These are phyloP conservation scores for Acrossocheilus fasciatus DNA, from an alignment of 2,797 vertebrate species.

Conservation along the genomic window DNA sequence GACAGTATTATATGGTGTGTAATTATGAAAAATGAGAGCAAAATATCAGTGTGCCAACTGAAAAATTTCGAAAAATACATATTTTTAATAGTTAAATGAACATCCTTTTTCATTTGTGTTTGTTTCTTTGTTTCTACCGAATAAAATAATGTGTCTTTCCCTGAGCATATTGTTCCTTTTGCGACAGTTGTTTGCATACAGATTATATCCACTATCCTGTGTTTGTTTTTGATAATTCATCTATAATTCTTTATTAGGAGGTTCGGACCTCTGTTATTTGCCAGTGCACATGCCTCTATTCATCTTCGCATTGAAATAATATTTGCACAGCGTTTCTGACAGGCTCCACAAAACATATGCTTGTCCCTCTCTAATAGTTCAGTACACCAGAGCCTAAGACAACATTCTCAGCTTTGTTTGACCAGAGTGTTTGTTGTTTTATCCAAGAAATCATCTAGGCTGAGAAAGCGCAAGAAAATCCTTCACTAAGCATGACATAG, in stretches of 20 bases:
- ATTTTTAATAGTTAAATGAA: not conserved
- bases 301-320: constrained; percentile 61
- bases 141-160: constrained; percentile 33
- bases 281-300: constrained; percentile 56
- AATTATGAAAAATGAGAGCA: constrained; percentile 4
- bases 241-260: constrained; percentile 45
- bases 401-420: constrained; percentile 70
- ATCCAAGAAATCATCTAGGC: constrained; percentile 65
- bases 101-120: not conserved
- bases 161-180: constrained; percentile 4
- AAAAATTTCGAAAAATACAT: not conserved
- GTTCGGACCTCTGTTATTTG: constrained; percentile 24
- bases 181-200: constrained; percentile 30
- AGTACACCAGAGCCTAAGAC: constrained; percentile 67
- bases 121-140: constrained; percentile 8
- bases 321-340: constrained; percentile 63
- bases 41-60: not conserved
- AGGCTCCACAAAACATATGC: constrained; percentile 62
- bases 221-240: constrained; percentile 48
- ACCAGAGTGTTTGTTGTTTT: constrained; percentile 73
- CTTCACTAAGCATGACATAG: constrained; percentile 60
- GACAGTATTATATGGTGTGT: not conserved
- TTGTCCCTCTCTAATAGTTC: constrained; percentile 66
- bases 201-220: constrained; percentile 22
- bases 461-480: constrained; percentile 64